Conservation (phyloP, 2,797 vertebrate species). For the Triplophysa bombifrons region DNA sequence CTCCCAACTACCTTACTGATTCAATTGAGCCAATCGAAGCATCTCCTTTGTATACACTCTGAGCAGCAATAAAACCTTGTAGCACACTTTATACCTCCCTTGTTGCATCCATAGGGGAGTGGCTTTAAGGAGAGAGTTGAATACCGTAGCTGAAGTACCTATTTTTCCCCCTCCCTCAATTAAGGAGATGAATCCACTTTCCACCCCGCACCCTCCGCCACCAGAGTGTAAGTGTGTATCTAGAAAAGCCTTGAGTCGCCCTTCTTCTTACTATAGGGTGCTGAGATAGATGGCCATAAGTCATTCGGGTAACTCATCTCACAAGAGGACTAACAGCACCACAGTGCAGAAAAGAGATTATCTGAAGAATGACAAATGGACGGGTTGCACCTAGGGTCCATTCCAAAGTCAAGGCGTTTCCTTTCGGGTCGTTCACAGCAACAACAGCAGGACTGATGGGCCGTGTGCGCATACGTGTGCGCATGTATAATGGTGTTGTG, state of each 20-base stretch:
- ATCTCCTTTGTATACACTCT: constrained; percentile 4
- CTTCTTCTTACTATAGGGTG: constrained; percentile 8
- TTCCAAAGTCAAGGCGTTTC: constrained; percentile 57
- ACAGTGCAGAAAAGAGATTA: constrained; percentile 1
- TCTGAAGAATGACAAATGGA: constrained; percentile 33
- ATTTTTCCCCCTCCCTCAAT: constrained; percentile 49
- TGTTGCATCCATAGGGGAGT: constrained; percentile 28
- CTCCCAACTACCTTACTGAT: not conserved
- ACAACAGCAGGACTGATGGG: constrained; percentile 39
- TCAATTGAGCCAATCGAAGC: not conserved
- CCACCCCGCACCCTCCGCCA: constrained; percentile 23
- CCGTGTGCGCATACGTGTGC: constrained; percentile 23
- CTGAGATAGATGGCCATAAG: constrained; percentile 31
- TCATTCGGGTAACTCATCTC: constrained; percentile 35
- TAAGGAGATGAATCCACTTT: constrained; percentile 55
- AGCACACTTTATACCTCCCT: constrained; percentile 15
- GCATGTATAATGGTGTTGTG: constrained; percentile 49
- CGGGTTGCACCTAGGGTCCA: constrained; percentile 22
- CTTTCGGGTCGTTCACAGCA: constrained; percentile 29
- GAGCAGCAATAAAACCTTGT: constrained; percentile 14
- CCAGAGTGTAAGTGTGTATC: constrained; percentile 25
- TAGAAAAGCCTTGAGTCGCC: not conserved
- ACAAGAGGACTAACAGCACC: not conserved
- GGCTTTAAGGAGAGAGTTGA: constrained; percentile 43
- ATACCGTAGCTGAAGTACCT: constrained; percentile 54